phyloP scores from a whole-genome alignment of 2,113 vertebrate species.

The Clarias batrachus region DNA sequence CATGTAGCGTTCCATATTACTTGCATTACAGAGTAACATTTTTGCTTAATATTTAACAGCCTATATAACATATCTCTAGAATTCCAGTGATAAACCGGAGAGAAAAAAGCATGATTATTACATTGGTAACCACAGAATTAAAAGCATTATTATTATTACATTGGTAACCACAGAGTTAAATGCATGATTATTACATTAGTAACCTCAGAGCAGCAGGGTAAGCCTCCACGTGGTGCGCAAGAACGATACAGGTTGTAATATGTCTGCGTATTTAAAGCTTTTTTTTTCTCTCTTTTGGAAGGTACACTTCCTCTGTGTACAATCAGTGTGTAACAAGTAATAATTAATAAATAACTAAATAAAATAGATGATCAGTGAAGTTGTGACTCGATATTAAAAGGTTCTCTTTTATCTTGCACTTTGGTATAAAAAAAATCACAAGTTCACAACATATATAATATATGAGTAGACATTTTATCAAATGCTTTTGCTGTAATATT shows the following conservation, averaged over 20 bases:
- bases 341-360: too few species aligned
- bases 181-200: conserved; percentile 33
- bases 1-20: conserved; percentile 32
- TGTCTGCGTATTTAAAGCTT: conserved; percentile 8
- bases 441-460: neutral
- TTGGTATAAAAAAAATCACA: too few species aligned
- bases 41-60: conserved; percentile 16
- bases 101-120: conserved; percentile 35
- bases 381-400: neutral
- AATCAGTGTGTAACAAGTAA: neutral
- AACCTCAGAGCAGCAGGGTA: conserved; percentile 19
- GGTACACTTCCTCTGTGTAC: neutral
- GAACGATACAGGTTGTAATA: conserved; percentile 24
- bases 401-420: neutral
- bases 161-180: conserved; percentile 23
- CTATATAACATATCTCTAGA: conserved; percentile 22
- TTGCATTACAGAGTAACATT: neutral
- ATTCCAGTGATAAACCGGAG: conserved; percentile 11
- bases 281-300: neutral
- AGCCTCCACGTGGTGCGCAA: neutral
- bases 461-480: too few species aligned
- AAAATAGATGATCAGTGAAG: neutral
- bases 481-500: neutral
- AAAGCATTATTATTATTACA: conserved; percentile 37
- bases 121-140: conserved; percentile 29